A percentile compares a stretch with the other conserved stretches of the same genome.
Evolutionary conservation across 2,113 vertebrate species (phyloP).

Genomic region (Centropus bengalensis): DNA sequence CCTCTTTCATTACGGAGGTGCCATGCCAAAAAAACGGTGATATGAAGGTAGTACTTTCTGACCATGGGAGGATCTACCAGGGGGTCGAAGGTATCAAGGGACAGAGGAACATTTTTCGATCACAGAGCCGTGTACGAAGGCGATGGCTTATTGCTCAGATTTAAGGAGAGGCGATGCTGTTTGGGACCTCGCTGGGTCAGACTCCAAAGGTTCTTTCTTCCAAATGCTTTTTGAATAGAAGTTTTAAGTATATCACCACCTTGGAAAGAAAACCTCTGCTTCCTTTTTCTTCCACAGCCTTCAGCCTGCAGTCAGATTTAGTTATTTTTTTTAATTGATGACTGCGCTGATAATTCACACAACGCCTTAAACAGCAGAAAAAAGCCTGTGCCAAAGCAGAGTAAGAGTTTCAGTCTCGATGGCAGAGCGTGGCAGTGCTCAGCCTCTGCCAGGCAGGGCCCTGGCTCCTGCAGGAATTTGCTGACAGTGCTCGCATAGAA

Average conservation of each 20-base stretch:
- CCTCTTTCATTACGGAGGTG: not conserved
- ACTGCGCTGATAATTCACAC: not conserved
- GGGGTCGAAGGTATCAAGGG: not conserved
- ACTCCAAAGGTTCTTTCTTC: not conserved
- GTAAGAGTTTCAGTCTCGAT: not conserved
- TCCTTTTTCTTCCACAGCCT: not conserved
- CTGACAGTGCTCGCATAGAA: not conserved
- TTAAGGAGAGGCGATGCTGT: not conserved
- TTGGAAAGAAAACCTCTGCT: not conserved
- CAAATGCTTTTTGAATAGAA: not conserved
- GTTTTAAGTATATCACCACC: not conserved
- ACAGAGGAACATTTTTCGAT: not conserved
- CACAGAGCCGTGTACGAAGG: not conserved
- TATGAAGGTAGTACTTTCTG: not conserved
- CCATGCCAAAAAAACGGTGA: not conserved
- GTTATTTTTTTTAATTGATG: not conserved
- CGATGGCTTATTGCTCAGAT: not conserved
- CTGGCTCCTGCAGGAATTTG: not conserved
- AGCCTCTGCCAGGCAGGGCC: not conserved
- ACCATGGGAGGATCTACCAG: not conserved
- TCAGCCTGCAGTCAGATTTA: not conserved
- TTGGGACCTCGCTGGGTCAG: not conserved
- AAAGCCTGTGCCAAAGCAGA: not conserved
- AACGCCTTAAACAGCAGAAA: not conserved
- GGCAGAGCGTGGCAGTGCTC: not conserved